Percentiles rank a stretch among this genome's conserved stretches.
These are phyloP conservation scores for Tricholaema leucomelas DNA, from an alignment of 2,113 vertebrate species.

Conservation along the genomic window DNA sequence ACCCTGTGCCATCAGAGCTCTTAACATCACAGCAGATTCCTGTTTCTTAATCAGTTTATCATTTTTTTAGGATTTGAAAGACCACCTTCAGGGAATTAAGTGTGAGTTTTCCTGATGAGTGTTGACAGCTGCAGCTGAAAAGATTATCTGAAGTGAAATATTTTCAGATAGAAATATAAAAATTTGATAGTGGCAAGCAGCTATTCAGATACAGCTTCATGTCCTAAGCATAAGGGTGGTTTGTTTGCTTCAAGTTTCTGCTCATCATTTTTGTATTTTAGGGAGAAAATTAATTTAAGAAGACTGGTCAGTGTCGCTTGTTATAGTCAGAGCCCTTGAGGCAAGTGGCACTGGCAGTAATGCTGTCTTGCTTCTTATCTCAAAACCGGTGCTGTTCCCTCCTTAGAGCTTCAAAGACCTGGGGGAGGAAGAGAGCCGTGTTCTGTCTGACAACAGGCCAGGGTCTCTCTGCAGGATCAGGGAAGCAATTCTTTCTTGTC, in stretches of 20 bases:
- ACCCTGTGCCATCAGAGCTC: not conserved
- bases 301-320: not conserved
- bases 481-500: not conserved
- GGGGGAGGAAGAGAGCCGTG: not conserved
- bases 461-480: not conserved
- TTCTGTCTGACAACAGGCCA: not conserved
- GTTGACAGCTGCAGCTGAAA: not conserved
- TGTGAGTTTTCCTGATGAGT: not conserved
- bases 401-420: not conserved
- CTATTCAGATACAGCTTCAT: not conserved
- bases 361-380: not conserved
- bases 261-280: not conserved
- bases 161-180: not conserved
- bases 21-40: not conserved
- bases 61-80: not conserved
- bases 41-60: not conserved
- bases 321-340: not conserved
- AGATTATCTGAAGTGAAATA: not conserved
- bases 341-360: not conserved
- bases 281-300: not conserved
- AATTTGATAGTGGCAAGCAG: not conserved
- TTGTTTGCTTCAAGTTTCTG: not conserved
- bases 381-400: not conserved
- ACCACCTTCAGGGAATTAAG: not conserved
- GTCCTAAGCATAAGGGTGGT: not conserved